Percentiles rank a stretch among this genome's conserved stretches.
phyloP scores from a whole-genome alignment of 1,140 invertebrate genomes.

The Drosophila grimshawi region DNA sequence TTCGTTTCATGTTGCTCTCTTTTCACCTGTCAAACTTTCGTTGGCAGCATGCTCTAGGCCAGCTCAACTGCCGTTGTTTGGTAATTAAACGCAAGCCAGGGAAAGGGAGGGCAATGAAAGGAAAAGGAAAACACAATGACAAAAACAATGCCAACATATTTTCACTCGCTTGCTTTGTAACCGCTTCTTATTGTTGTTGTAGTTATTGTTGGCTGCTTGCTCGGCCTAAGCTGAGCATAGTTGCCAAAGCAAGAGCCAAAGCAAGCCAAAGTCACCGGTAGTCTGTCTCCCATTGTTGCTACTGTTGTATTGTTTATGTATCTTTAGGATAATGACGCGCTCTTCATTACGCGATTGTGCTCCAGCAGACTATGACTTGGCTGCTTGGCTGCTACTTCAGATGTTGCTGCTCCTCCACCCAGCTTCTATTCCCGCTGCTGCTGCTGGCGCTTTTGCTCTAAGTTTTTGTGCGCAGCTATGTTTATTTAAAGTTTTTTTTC shows the following conservation, averaged over 20 bases:
- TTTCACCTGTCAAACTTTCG: slow-evolving; percentile 31
- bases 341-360: slow-evolving; percentile 76
- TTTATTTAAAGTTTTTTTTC: slow-evolving; percentile 58
- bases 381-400: slow-evolving; percentile 29
- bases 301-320: slow-evolving; percentile 74
- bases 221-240: slow-evolving; percentile 66
- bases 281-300: slow-evolving; percentile 18
- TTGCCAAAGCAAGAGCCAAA: slow-evolving; percentile 11
- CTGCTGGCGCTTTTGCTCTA: slow-evolving; percentile 58
- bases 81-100: slow-evolving; percentile 65
- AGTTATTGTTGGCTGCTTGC: slow-evolving; percentile 61
- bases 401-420: neutral
- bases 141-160: slow-evolving; percentile 65
- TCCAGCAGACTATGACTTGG: slow-evolving; percentile 26
- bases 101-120: slow-evolving; percentile 3
- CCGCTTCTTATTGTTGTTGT: slow-evolving; percentile 36
- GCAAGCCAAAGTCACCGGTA: slow-evolving; percentile 18
- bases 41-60: slow-evolving; percentile 16
- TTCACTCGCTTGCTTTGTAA: slow-evolving; percentile 65
- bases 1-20: neutral
- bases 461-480: slow-evolving; percentile 51
- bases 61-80: slow-evolving; percentile 57
- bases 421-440: slow-evolving; percentile 11
- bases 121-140: slow-evolving; percentile 6
- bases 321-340: slow-evolving; percentile 79